Percentiles rank a stretch among this genome's conserved stretches.
phyloP scores from a whole-genome alignment of 2,888 invertebrate species.

The Patella pellucida region DNA sequence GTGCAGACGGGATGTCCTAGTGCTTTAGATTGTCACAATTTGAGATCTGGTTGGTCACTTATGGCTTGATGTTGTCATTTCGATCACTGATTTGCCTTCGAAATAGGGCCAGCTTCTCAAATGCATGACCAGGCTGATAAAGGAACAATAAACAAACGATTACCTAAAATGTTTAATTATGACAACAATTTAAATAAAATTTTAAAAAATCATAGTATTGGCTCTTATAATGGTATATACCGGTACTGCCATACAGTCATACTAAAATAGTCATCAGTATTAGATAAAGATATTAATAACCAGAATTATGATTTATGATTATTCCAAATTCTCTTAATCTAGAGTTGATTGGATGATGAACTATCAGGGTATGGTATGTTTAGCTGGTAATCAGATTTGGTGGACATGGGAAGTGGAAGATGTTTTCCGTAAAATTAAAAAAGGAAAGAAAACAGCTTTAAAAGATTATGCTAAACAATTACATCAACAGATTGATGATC shows the following conservation, averaged over 20 bases:
- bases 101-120: no score
- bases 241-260: background rate
- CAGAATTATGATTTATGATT: background rate
- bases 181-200: no score
- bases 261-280: constrained; percentile 17
- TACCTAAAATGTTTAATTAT: no score
- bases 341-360: constrained; percentile 91
- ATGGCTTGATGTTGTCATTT: no score
- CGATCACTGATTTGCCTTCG: no score
- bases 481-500: constrained; percentile 86
- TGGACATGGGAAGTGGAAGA: constrained; percentile 97
- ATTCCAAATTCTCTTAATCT: constrained; percentile 18
- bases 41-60: no score
- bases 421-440: constrained; percentile 78
- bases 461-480: constrained; percentile 87
- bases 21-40: no score
- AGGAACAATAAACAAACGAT: no score
- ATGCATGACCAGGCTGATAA: no score
- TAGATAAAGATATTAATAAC: background rate
- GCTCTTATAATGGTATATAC: no score
- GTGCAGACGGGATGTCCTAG: no score
- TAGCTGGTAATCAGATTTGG: constrained; percentile 92
- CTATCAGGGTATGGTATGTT: constrained; percentile 88
- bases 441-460: constrained; percentile 86
- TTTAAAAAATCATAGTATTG: no score